Evolutionary conservation across 2,113 vertebrate species (phyloP), one percentile per base, ranked within the genome.

Genomic region (Podiceps cristatus): DNA sequence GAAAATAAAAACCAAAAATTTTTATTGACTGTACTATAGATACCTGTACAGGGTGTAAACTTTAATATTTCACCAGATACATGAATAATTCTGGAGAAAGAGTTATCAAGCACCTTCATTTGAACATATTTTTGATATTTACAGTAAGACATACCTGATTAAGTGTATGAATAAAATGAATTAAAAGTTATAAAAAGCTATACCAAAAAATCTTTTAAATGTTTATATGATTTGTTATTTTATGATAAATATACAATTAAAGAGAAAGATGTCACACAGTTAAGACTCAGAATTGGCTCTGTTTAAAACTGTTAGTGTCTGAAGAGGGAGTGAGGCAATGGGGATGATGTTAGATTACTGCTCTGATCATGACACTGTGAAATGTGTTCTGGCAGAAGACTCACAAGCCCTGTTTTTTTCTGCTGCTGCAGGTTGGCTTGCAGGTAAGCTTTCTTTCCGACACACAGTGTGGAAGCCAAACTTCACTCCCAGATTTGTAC

Each of bases 101-200:
- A 96, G 69, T 98, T 98, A 98, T 92, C 91, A 97, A 98, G 98
- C 98, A 98, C 98, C 98, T 98, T 98, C 91, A 95, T 96, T 97
- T 98, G 96, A 98, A 97, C 94, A 98, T 60, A 91, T 76, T 97
- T 94, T 97, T 96, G 55, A 53, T 97, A 97, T 96, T 98, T 94
- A 98, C 78, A 96, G 47, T 95, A 53, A 95, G 88, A 96, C 50
- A 75, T 95, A 90, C 93, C 90, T 96, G 95, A 95, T 96, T 96
- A 97, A 89, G 89, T 92, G 47, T 88, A 91, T 59, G 79, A 97
- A 90, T 97, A 96, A 96, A 97, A 97, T 75, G 90, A 95, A 90
- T 91, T 87, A 68, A 66, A 86, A 96, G 80, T 88, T 97, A 97
- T 25, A 93, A 94, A 97, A 95, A 93, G 95, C 91, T 96, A 97